phyloP scores from a whole-genome alignment of 2,888 invertebrate species.

The Lasioglossum leucozonium region DNA sequence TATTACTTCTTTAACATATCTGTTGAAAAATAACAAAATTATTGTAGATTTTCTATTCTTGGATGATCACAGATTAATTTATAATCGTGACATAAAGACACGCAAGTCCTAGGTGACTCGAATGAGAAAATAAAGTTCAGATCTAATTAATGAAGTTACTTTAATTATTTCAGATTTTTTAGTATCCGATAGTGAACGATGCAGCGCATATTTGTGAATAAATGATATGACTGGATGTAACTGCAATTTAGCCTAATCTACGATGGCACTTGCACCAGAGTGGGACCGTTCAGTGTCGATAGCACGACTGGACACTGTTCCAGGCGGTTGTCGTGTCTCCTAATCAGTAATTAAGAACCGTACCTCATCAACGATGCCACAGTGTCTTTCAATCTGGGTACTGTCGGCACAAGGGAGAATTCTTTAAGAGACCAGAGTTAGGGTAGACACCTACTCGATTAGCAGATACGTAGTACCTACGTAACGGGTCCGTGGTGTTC shows the following conservation, averaged over 20 bases:
- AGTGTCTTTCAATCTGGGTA: conserved; percentile 9
- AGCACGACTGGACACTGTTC: not conserved
- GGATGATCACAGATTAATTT: too few species aligned
- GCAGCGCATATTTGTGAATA: not conserved
- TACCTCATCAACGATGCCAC: conserved; percentile 37
- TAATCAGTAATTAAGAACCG: conserved; percentile 50
- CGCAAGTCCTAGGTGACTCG: not conserved
- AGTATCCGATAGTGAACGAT: not conserved
- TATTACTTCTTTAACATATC: too few species aligned
- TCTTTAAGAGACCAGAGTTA: conserved; percentile 16
- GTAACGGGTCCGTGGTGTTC: conserved; percentile 6
- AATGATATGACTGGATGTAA: not conserved
- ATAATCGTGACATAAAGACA: too few species aligned
- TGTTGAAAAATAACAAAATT: too few species aligned
- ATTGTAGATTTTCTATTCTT: too few species aligned
- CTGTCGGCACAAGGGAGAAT: conserved; percentile 13
- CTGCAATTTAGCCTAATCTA: not conserved
- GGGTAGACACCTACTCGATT: conserved; percentile 11
- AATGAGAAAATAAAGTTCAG: not conserved
- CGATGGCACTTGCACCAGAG: not conserved
- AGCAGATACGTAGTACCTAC: conserved; percentile 29
- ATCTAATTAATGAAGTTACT: not conserved
- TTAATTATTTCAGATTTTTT: not conserved
- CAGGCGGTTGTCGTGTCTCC: conserved; percentile 13
- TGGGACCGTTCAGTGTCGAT: not conserved